Conservation (phyloP, 35 echinoderm and acorn worm genomes). For the Diadema setosum region DNA sequence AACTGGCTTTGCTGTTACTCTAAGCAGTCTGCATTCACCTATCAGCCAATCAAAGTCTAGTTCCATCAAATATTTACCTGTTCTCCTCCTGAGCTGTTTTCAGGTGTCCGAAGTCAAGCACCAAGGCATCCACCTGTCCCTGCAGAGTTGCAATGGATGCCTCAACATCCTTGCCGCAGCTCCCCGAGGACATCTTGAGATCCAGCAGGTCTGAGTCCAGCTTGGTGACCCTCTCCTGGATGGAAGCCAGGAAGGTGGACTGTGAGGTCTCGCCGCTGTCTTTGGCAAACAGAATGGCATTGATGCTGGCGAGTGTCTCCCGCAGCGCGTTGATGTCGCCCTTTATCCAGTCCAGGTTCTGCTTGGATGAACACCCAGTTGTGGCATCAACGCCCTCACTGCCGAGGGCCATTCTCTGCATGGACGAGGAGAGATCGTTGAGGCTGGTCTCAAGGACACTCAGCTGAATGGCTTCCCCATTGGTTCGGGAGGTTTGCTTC, state of each 20-base stretch:
- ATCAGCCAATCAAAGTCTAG: too few species aligned
- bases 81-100: neutral
- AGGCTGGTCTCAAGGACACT: neutral
- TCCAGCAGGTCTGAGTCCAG: neutral
- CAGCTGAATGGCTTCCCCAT: slow-evolving; percentile 2
- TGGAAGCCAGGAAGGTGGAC: neutral
- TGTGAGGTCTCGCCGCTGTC: neutral
- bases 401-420: neutral
- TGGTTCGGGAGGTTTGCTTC: neutral
- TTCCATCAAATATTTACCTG: neutral
- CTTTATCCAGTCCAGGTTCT: neutral
- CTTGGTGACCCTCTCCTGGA: neutral
- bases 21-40: too few species aligned
- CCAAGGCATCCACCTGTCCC: slow-evolving; percentile 7
- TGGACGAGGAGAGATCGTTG: neutral
- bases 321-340: neutral
- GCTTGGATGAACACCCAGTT: neutral
- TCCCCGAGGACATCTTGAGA: neutral
- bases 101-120: neutral
- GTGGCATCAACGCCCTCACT: neutral
- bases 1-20: too few species aligned
- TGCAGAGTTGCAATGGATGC: neutral
- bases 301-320: neutral
- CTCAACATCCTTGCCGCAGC: neutral
- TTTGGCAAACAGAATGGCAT: neutral